Base-by-base conservation (phyloP, 2,113 vertebrate genomes). In the Salvelinus fontinalis region DNA sequence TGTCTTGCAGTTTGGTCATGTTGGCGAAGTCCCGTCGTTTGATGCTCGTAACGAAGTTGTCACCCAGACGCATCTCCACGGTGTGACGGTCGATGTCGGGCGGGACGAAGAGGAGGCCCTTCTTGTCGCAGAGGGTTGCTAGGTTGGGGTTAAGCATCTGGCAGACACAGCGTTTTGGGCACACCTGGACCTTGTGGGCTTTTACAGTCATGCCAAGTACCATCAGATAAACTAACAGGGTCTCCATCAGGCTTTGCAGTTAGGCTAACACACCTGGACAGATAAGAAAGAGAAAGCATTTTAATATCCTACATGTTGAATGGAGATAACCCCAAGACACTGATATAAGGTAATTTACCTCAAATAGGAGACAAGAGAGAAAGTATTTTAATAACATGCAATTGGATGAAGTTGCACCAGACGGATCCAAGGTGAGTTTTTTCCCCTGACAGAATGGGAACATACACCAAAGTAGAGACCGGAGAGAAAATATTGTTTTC, bases 21-120 rank as follows among this genome's bases (percentile, higher is more conserved):
- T 99, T 99, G 76, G 96, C 97, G 79, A 99, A 99, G 91, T 99
- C 98, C 87, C 95, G 98, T 76, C 96, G 94, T 79, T 99, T 99
- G 89, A 99, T 93, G 84, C 88, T 95, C 73, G 98, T 99, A 79
- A 99, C 96, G 88, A 99, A 99, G 88, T 99, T 99, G 91, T 99
- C 97, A 57, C 97, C 98, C 70, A 99, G 92, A 2, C 98, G 92
- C 88, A 99, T 91, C 90, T 99, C 98, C 82, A 99, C 97, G 0
- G 98, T 99, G 94, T 96, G 97, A 88, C 97, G 87, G 92, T 99
- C 97, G 81, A 99, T 99, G 91, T 97, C 98, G 20, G 97, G 96
- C 44, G 98, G 98, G 83, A 99, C 96, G 83, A 99, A 99, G 16
- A 99, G 94, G 69, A 99, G 95, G 75, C 98, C 98, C 93, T 99